phyloP scores from a whole-genome alignment of 2,797 vertebrate species.

The Micropoecilia bifurca region DNA sequence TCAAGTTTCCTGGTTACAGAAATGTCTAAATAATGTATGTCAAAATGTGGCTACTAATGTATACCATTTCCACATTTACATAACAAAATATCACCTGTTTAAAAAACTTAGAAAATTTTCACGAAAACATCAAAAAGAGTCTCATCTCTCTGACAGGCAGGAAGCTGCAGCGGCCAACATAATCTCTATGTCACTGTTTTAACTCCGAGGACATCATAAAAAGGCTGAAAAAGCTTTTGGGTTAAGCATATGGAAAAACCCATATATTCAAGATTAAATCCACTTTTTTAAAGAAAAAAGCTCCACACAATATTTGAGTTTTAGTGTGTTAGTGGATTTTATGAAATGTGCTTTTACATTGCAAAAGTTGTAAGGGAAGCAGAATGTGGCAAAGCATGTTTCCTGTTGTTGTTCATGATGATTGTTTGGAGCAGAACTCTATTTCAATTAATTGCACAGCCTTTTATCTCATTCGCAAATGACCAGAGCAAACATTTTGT shows the following conservation, averaged over 20 bases:
- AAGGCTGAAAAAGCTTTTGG: background rate
- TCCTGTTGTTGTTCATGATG: background rate
- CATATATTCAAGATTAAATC: background rate
- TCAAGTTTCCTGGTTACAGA: no score
- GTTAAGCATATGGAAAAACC: background rate
- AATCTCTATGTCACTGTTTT: background rate
- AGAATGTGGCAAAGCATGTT: background rate
- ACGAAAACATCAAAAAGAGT: background rate
- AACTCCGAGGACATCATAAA: background rate
- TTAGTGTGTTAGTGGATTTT: background rate
- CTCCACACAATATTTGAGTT: background rate
- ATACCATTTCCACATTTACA: background rate
- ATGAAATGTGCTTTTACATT: background rate
- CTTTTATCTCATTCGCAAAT: background rate
- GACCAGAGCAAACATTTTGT: conserved; percentile 38
- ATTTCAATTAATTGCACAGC: background rate
- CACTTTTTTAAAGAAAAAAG: background rate
- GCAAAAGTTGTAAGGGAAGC: background rate
- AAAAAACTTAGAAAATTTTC: background rate
- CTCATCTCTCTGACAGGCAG: background rate
- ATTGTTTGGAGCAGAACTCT: background rate
- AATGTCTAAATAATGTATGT: background rate
- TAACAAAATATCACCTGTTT: background rate
- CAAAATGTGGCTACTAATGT: background rate
- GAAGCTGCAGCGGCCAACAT: background rate